Evolutionary conservation across 2,113 vertebrate genomes (phyloP).

Genomic region (Egretta garzetta): DNA sequence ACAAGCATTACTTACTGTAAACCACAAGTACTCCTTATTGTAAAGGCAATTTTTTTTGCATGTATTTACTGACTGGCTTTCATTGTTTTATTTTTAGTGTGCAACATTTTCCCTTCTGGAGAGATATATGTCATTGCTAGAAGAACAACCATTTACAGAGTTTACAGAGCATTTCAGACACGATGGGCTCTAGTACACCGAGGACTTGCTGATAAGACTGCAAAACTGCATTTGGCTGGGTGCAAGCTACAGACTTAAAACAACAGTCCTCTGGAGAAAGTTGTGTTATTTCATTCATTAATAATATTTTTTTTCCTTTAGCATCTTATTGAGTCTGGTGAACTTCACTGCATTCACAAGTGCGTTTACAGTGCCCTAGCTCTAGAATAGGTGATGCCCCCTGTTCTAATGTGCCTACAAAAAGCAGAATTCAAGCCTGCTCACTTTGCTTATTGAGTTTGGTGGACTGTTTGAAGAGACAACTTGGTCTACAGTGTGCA

Average conservation of each 20-base stretch:
- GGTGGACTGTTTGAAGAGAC: not conserved
- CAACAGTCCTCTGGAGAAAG: not conserved
- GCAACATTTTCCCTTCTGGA: not conserved
- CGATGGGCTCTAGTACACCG: not conserved
- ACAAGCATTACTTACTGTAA: not conserved
- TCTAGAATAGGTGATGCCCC: not conserved
- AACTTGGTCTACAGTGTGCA: not conserved
- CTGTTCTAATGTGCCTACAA: not conserved
- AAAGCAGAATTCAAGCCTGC: not conserved
- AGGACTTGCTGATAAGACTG: not conserved
- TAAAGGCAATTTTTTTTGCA: not conserved
- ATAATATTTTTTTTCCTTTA: not conserved
- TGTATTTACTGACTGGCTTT: constrained; percentile 17
- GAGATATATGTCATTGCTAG: not conserved
- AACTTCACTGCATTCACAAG: not conserved
- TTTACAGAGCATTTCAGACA: constrained; percentile 16
- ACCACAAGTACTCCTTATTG: not conserved
- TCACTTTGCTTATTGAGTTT: not conserved
- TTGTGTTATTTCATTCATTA: not conserved
- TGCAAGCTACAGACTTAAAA: not conserved
- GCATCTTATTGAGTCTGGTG: not conserved
- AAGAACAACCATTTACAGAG: not conserved
- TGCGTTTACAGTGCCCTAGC: not conserved
- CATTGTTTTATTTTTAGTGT: not conserved
- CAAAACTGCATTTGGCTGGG: not conserved